A percentile compares a stretch with the other conserved stretches of the same genome.
Evolutionary conservation across 2,888 invertebrate species (phyloP).

Genomic region (Torymus tubicola): DNA sequence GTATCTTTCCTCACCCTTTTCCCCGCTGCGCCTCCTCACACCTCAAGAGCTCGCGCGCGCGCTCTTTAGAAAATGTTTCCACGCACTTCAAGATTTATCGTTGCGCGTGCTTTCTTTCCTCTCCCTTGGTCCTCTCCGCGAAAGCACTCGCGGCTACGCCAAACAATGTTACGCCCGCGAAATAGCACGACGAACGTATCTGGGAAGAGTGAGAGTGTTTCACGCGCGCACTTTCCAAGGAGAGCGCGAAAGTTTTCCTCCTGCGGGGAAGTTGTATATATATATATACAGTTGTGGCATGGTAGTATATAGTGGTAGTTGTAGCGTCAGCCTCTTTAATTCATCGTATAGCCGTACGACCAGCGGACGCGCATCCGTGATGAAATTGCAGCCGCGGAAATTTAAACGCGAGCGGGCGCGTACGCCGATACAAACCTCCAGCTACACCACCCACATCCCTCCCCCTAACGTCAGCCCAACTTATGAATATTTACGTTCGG

Average conservation of each 20-base stretch:
- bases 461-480: constrained; percentile 54
- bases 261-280: background rate
- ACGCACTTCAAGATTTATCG: constrained; percentile 49
- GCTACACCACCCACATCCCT: too few relatives aligned
- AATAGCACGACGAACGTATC: background rate
- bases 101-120: constrained; percentile 6
- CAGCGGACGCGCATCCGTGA: constrained; percentile 6
- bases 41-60: constrained; percentile 8
- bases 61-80: constrained; percentile 48
- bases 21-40: background rate
- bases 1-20: too few relatives aligned
- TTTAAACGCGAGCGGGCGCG: background rate
- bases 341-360: background rate
- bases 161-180: constrained; percentile 33
- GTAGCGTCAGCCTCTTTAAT: constrained; percentile 6
- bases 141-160: constrained; percentile 25
- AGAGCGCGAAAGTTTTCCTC: constrained; percentile 18
- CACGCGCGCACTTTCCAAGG: constrained; percentile 26
- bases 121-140: background rate
- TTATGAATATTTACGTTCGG: constrained; percentile 75
- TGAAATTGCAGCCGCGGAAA: constrained; percentile 22
- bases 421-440: constrained; percentile 11
- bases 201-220: background rate
- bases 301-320: too few relatives aligned
- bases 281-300: too few relatives aligned